Percentiles rank a stretch among this genome's conserved stretches.
Conservation (phyloP, 2,888 invertebrate genomes). For the Noctua janthe region DNA sequence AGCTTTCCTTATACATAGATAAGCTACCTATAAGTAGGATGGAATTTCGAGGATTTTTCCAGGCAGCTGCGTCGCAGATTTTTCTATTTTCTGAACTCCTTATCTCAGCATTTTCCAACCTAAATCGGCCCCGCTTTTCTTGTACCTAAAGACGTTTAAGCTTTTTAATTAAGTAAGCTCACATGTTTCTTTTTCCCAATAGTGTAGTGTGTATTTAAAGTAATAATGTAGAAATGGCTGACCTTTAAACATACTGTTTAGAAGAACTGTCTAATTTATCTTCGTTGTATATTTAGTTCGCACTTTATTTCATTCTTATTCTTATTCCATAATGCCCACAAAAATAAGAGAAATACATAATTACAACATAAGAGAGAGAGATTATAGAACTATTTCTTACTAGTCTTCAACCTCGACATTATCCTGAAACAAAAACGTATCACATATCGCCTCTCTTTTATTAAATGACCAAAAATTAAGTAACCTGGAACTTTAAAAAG, state of each 20-base stretch:
- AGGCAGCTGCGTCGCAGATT: slow-evolving; percentile 8
- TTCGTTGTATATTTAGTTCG: neutral
- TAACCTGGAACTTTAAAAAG: slow-evolving; percentile 43
- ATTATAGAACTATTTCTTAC: neutral
- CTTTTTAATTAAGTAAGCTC: slow-evolving; percentile 16
- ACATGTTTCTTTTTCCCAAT: neutral
- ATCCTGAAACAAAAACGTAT: slow-evolving; percentile 24
- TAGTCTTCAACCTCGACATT: neutral
- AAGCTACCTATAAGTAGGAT: slow-evolving; percentile 10
- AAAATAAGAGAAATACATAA: too few relatives aligned
- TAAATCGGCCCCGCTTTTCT: slow-evolving; percentile 6
- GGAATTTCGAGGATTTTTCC: slow-evolving; percentile 2
- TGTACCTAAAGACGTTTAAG: neutral
- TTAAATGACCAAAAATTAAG: slow-evolving; percentile 19
- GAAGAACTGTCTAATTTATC: neutral
- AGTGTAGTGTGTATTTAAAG: neutral
- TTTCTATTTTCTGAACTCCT: slow-evolving; percentile 16
- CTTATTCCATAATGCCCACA: too few relatives aligned
- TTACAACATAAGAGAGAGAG: too few relatives aligned
- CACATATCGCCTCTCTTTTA: slow-evolving; percentile 1
- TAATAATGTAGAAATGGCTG: neutral
- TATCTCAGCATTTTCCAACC: slow-evolving; percentile 3
- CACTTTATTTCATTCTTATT: neutral
- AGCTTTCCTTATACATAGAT: slow-evolving; percentile 6
- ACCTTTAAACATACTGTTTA: neutral